These are phyloP conservation scores for Sisor rabdophorus DNA, from an alignment of 2,113 vertebrate species.

Conservation along the genomic window DNA sequence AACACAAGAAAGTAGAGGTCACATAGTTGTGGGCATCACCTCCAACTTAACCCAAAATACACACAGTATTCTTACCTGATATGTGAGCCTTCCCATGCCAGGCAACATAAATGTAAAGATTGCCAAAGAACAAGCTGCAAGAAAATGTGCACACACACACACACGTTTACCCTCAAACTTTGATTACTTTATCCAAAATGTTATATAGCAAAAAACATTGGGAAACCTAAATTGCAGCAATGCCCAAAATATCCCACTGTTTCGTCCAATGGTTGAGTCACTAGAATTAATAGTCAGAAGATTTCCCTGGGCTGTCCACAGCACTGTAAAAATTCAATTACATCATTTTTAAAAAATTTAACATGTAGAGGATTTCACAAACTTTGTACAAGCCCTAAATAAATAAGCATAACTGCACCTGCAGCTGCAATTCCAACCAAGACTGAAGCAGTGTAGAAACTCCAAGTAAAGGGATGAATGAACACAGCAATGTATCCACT, in stretches of 20 bases:
- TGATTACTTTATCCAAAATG: background rate
- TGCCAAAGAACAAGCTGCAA: constrained; percentile 92
- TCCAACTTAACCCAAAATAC: background rate
- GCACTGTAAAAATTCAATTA: constrained; percentile 64
- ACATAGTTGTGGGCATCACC: background rate
- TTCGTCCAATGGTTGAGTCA: constrained; percentile 87
- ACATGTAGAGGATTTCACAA: background rate
- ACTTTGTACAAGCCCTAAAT: background rate
- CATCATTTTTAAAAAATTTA: background rate
- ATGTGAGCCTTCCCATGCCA: constrained; percentile 91
- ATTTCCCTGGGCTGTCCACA: constrained; percentile 98
- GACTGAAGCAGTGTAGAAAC: constrained; percentile 93
- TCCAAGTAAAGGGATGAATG: constrained; percentile 87
- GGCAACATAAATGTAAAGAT: constrained; percentile 90
- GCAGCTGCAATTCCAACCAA: constrained; percentile 90
- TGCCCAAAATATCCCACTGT: constrained; percentile 97
- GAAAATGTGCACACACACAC: background rate
- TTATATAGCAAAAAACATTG: background rate
- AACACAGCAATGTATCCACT: constrained; percentile 95
- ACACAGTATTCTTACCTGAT: constrained; percentile 74
- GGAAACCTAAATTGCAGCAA: constrained; percentile 89
- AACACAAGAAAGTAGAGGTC: constrained; percentile 26
- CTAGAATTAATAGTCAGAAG: constrained; percentile 90
- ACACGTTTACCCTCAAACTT: background rate
- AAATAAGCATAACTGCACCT: constrained; percentile 61